These are phyloP conservation scores for Lepidothrix coronata DNA, from an alignment of 2,113 vertebrate genomes.

Conservation along the genomic window DNA sequence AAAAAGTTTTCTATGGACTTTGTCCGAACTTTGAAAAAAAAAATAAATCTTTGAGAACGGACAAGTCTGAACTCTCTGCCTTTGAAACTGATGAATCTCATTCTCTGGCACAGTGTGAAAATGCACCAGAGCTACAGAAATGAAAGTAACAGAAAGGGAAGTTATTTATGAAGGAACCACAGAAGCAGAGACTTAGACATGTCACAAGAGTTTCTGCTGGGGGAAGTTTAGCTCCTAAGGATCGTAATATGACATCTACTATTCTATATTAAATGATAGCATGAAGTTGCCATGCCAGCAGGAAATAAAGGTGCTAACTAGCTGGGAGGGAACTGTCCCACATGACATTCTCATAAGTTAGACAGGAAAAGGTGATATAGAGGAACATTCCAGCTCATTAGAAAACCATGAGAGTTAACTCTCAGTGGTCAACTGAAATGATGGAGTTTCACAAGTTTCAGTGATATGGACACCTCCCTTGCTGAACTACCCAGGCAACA, in stretches of 20 bases:
- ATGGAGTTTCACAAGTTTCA: not conserved
- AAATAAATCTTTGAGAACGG: not conserved
- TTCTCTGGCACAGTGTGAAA: not conserved
- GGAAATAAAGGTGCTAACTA: not conserved
- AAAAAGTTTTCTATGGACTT: not conserved
- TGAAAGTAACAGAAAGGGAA: not conserved
- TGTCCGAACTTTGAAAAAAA: not conserved
- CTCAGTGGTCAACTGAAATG: not conserved
- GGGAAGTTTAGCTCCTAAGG: not conserved
- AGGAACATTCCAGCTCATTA: not conserved
- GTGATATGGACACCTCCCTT: not conserved
- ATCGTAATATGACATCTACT: not conserved
- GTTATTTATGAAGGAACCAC: not conserved
- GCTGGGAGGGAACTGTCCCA: not conserved
- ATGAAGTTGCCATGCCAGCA: accelerated
- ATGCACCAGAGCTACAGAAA: not conserved
- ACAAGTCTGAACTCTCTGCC: not conserved
- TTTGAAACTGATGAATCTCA: not conserved
- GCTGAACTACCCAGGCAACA: not conserved
- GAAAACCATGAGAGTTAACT: not conserved
- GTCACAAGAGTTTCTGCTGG: not conserved
- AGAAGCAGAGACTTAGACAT: not conserved
- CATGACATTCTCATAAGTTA: not conserved
- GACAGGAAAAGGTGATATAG: not conserved
- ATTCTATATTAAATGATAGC: not conserved